A percentile compares a stretch with the other conserved stretches of the same genome.
phyloP scores from a whole-genome alignment of 2,113 vertebrate genomes.

The Cairina moschata region DNA sequence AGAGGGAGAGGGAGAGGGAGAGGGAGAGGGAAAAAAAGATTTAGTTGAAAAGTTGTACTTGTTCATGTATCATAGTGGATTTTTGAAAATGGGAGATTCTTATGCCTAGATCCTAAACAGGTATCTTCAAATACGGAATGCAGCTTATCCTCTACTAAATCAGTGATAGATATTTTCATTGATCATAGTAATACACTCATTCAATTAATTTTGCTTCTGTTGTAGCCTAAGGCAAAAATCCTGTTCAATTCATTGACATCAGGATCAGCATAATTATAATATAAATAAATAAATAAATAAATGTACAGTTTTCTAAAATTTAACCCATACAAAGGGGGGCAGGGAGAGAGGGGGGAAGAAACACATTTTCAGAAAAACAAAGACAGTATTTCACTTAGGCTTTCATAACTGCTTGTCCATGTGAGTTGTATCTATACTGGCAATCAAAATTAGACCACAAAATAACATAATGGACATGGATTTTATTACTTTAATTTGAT shows the following conservation, averaged over 20 bases:
- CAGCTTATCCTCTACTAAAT: not conserved
- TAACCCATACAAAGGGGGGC: not conserved
- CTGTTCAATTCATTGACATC: not conserved
- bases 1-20: not conserved
- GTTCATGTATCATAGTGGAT: not conserved
- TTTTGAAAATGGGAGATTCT: not conserved
- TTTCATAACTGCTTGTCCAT: slow-evolving; percentile 35
- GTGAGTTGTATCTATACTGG: slow-evolving; percentile 47
- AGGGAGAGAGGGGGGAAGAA: not conserved
- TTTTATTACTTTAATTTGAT: slow-evolving; percentile 73
- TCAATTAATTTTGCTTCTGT: not conserved
- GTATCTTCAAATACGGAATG: not conserved
- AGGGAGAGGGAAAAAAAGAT: not conserved
- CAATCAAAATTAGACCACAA: slow-evolving; percentile 70
- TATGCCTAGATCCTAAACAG: not conserved
- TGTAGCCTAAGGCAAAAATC: not conserved
- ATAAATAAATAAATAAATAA: too few species aligned
- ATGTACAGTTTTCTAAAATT: not conserved
- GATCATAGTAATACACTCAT: not conserved
- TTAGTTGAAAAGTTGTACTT: not conserved
- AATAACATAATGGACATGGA: slow-evolving; percentile 70
- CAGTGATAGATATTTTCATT: not conserved
- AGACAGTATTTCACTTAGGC: slow-evolving; percentile 22
- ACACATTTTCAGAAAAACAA: slow-evolving; percentile 1
- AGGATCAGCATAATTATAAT: not conserved